Evolutionary conservation across 2,113 vertebrate species (phyloP).

Genomic region (Elanoides forficatus): DNA sequence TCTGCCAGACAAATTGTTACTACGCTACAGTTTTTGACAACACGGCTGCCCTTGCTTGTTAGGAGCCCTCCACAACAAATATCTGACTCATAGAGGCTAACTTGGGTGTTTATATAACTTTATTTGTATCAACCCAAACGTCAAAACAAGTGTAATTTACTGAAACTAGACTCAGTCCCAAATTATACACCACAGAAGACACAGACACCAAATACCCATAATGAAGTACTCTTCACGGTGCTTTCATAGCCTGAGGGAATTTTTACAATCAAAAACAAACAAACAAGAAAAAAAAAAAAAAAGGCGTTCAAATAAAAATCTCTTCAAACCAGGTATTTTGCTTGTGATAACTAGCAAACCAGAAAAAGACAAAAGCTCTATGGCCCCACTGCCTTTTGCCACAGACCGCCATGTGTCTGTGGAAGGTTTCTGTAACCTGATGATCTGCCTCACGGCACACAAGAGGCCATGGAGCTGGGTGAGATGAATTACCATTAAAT

Average conservation of each 20-base stretch:
- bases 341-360: not conserved
- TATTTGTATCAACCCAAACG: conserved; percentile 42
- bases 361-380: not conserved
- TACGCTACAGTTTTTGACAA: not conserved
- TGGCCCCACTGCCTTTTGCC: not conserved
- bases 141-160: conserved; percentile 55
- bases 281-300: not conserved
- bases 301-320: not conserved
- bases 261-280: not conserved
- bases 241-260: not conserved
- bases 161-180: not conserved
- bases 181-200: conserved; percentile 44
- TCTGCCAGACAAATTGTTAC: not conserved
- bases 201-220: not conserved
- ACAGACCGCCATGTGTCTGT: not conserved
- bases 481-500: not conserved
- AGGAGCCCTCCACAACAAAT: not conserved
- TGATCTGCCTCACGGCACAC: not conserved
- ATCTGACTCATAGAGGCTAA: conserved; percentile 5
- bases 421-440: not conserved
- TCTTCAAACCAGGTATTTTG: not conserved
- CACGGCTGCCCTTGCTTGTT: not conserved
- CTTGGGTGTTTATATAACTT: not conserved
- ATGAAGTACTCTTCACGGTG: not conserved
- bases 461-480: not conserved